These are phyloP conservation scores for Griposia aprilina DNA, from an alignment of 2,888 invertebrate genomes.

Conservation along the genomic window DNA sequence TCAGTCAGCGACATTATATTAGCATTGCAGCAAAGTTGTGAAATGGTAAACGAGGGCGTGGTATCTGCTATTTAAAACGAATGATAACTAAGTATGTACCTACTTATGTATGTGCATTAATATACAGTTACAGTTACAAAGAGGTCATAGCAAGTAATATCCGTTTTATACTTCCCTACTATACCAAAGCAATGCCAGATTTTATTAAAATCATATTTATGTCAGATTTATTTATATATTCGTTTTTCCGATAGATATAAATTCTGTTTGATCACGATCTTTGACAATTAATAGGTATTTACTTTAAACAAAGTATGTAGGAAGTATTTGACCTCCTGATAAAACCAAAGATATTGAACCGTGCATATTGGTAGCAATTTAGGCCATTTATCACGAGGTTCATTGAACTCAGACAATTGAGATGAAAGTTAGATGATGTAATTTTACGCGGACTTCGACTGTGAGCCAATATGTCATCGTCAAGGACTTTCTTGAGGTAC, in stretches of 20 bases:
- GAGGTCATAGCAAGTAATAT: constrained; percentile 11
- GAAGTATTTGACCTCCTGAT: constrained; percentile 35
- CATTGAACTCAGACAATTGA: constrained; percentile 50
- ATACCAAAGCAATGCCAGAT: constrained; percentile 13
- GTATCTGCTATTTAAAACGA: constrained; percentile 8
- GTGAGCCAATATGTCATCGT: not conserved
- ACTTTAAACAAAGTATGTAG: constrained; percentile 10
- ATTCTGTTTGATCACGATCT: constrained; percentile 17
- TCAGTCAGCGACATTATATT: not conserved
- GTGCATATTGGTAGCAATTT: constrained; percentile 35
- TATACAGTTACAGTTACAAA: not conserved
- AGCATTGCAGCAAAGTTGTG: constrained; percentile 23
- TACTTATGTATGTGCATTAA: not conserved
- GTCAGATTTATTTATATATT: not conserved
- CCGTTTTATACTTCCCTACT: not conserved
- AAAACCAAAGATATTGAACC: constrained; percentile 33
- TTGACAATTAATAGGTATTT: not conserved
- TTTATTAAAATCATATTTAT: not conserved
- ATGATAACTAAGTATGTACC: constrained; percentile 10
- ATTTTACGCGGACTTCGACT: constrained; percentile 11
- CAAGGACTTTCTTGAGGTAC: not conserved
- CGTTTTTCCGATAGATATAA: not conserved
- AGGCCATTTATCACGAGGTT: constrained; percentile 38
- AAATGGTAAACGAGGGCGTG: constrained; percentile 11
- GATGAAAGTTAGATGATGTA: constrained; percentile 33